Evolutionary conservation across 2,797 vertebrate genomes (phyloP), one percentile per base, ranked within the genome.

Genomic region (Bradypodion pumilum): DNA sequence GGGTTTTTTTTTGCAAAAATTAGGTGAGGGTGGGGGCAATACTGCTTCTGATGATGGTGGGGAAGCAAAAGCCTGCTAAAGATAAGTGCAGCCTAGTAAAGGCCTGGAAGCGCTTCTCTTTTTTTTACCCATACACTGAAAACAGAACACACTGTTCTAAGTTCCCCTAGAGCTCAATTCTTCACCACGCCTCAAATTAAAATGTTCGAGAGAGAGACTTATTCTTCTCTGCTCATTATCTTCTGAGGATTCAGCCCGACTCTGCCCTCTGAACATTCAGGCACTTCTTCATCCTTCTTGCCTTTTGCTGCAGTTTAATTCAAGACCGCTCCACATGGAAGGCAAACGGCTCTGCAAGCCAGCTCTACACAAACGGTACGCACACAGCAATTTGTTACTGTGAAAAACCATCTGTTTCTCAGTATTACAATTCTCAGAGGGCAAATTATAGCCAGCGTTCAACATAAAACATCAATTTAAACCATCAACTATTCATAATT

Each of bases 391-490:
- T 97, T 97, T 97, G 97, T 97, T 97, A 96, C 96, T 96, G 95
- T 94, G 96, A 95, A 97, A 96, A 97, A 95, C 96, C 97, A 97
- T 97, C 97, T 97, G 97, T 97, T 97, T 97, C 96, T 96, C 93
- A 87, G 95, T 95, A 97, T 96, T 96, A 97, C 95, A 97, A 97
- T 97, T 95, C 96, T 97, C 96, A 95, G 96, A 97, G 97, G 96
- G 95, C 96, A 96, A 97, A 97, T 97, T 97, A 97, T 95, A 96
- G 96, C 96, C 94, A 96, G 96, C 95, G 95, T 96, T 97, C 97
- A 96, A 97, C 96, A 97, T 97, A 97, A 97, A 97, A 97, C 96
- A 97, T 97, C 97, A 97, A 97, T 97, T 97, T 97, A 96, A 97
- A 96, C 96, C 96, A 97, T 97, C 96, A 97, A 96, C 96, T 97